These are phyloP conservation scores for Cylloceria caligata DNA, from an alignment of 2,888 invertebrate genomes.

Conservation along the genomic window DNA sequence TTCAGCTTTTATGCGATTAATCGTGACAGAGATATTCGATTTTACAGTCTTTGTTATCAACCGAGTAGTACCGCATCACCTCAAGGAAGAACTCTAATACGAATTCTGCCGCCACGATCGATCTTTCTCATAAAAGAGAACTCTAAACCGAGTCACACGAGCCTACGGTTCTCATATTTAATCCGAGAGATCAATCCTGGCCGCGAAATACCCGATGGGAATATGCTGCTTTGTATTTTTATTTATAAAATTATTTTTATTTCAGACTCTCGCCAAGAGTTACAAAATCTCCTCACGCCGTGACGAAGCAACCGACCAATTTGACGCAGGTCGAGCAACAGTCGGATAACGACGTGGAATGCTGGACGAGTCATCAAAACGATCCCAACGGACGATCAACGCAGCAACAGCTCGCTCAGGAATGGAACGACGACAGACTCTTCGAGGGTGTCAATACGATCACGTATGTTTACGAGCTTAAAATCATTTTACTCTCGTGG, in stretches of 20 bases:
- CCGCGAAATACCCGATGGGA: no score
- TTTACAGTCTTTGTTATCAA: no score
- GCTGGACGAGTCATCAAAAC: conserved; percentile 78
- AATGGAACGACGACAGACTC: conserved; percentile 81
- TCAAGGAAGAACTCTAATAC: no score
- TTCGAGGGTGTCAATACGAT: conserved; percentile 78
- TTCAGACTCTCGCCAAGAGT: conserved; percentile 82
- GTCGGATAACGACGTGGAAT: conserved; percentile 78
- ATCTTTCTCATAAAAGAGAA: no score
- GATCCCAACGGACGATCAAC: conserved; percentile 75
- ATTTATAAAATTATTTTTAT: conserved; percentile 1
- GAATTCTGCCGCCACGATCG: no score
- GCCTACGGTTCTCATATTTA: no score
- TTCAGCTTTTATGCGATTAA: no score
- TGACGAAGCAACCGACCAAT: conserved; percentile 77
- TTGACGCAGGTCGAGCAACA: conserved; percentile 66
- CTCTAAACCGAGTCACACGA: no score
- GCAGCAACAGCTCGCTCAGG: conserved; percentile 77
- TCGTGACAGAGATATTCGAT: no score
- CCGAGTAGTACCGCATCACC: no score
- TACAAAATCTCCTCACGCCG: conserved; percentile 81
- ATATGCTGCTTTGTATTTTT: neutral
- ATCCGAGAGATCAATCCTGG: no score
- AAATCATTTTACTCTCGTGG: neutral
- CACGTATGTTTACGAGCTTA: conserved; percentile 73